Base-by-base conservation (phyloP, 2,888 invertebrate genomes). In the Drosophila dives region DNA sequence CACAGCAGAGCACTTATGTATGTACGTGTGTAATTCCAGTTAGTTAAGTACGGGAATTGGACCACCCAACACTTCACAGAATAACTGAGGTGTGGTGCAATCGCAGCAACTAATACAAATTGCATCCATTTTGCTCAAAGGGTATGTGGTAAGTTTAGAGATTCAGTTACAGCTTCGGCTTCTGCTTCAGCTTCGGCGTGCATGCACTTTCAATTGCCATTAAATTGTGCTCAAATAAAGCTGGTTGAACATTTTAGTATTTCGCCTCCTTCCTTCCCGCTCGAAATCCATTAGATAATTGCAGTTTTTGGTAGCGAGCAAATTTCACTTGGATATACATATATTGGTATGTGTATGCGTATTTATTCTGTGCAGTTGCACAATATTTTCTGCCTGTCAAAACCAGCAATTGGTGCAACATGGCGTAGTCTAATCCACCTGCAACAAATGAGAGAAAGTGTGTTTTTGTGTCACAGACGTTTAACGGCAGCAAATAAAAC, bases 221-320 rank as follows among this genome's bases (percentile, higher is more conserved):
- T 68, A 53, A 58, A 65, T 42, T 63, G 56, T 49, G 51, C 32
- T 50, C 7, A 36, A 29, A 23, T 59, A 40, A 48, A 45, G 11
- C 10, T 36, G 20, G 45, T 32, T 48, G 26, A 12, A 64, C 15
- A n/a, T 49, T 66, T 32, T 23, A 12, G 45, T 15, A 48, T 45
- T 38, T 12, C 23, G 23, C 29, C 20, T 5, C 10, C 15, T 23
- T n/a, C 17, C 2, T 45, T 42, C 45, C 38, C 48, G 38, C 72
- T 63, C 63, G 67, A 65, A 61, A 77, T 80, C 84, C 86, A 90
- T 89, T 81, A 83, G 74, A 89, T 87, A 90, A 87, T 90, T 90
- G 86, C 78, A 74, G 74, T 75, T 80, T 82, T 77, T 48, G 33
- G 56, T 50, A 55, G 72, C 32, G 34, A 64, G 53, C 20, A 63